Percentiles rank a stretch among this genome's conserved stretches.
These are phyloP conservation scores for Chionodraco myersi DNA, from an alignment of 2,113 vertebrate species.

Conservation along the genomic window DNA sequence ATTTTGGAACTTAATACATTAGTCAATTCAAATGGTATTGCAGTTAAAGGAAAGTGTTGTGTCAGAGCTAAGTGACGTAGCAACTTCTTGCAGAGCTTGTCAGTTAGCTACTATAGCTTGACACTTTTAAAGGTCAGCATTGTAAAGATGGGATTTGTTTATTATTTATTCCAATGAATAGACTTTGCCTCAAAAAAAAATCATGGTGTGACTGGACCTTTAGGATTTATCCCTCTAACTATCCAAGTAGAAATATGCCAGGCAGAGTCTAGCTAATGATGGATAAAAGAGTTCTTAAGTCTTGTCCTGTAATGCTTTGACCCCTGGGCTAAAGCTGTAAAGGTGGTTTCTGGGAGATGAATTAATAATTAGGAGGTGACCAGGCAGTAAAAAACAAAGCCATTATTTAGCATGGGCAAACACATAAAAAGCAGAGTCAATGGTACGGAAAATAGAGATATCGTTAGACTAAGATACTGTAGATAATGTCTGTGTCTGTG, in stretches of 20 bases:
- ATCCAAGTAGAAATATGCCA: neutral
- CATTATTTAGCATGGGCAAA: no score
- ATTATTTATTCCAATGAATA: neutral
- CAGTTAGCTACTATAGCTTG: neutral
- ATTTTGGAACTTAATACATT: no score
- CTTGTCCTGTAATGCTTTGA: constrained; percentile 7
- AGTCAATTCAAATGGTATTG: no score
- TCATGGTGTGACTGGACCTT: neutral
- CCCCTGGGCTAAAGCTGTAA: neutral
- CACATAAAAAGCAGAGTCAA: neutral
- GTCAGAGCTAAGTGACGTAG: neutral
- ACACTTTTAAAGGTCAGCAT: neutral
- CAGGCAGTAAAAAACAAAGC: no score
- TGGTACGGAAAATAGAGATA: neutral
- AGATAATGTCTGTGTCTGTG: constrained; percentile 1
- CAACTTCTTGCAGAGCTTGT: neutral
- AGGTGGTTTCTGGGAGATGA: constrained; percentile 16
- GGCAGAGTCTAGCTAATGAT: neutral
- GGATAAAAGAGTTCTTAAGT: constrained; percentile 14
- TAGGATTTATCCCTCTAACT: neutral
- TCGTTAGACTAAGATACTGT: constrained; percentile 1
- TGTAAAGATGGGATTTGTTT: neutral
- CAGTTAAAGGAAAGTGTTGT: neutral
- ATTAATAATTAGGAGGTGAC: constrained; percentile 10
- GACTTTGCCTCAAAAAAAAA: neutral